phyloP scores from a whole-genome alignment of 1,140 invertebrate genomes.

The Cardiocondyla obscurior region DNA sequence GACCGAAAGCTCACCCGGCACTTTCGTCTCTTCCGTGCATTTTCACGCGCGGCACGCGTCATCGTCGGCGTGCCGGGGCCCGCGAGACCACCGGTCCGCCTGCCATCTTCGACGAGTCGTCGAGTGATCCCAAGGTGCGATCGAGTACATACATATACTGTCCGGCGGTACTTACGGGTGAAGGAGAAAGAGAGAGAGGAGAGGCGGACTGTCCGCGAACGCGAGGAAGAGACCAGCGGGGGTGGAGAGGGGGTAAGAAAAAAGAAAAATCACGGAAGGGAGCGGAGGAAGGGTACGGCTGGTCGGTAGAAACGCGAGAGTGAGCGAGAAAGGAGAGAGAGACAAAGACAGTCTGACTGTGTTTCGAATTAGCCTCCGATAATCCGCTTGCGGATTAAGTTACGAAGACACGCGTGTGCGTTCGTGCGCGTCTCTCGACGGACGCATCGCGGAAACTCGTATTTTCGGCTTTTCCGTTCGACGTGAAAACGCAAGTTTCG shows the following conservation, averaged over 20 bases:
- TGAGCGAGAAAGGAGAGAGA: conserved; percentile 30
- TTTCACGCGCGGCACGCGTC: conserved; percentile 24
- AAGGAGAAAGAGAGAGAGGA: conserved; percentile 41
- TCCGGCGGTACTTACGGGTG: conserved; percentile 9
- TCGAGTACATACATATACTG: conserved; percentile 4
- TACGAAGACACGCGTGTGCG: conserved; percentile 57
- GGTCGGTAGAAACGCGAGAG: conserved; percentile 31
- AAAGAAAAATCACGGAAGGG: conserved; percentile 59
- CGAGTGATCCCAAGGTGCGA: conserved; percentile 40
- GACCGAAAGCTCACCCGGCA: conserved; percentile 61
- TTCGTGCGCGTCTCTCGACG: not conserved
- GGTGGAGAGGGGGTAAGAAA: conserved; percentile 52
- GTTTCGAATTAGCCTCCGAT: conserved; percentile 64
- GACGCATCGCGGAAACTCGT: not conserved
- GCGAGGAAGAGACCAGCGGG: not conserved
- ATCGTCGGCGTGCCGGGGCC: not conserved
- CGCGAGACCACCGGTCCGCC: not conserved
- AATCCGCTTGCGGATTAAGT: conserved; percentile 71
- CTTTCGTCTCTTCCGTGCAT: conserved; percentile 9
- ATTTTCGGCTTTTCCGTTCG: not conserved
- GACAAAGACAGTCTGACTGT: conserved; percentile 50
- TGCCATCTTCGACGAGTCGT: conserved; percentile 7
- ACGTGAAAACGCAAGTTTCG: conserved; percentile 22
- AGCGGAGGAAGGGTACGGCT: conserved; percentile 54
- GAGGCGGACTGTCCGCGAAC: conserved; percentile 28